phyloP scores from a whole-genome alignment of 2,797 vertebrate species.

The Macroramphosus scolopax region DNA sequence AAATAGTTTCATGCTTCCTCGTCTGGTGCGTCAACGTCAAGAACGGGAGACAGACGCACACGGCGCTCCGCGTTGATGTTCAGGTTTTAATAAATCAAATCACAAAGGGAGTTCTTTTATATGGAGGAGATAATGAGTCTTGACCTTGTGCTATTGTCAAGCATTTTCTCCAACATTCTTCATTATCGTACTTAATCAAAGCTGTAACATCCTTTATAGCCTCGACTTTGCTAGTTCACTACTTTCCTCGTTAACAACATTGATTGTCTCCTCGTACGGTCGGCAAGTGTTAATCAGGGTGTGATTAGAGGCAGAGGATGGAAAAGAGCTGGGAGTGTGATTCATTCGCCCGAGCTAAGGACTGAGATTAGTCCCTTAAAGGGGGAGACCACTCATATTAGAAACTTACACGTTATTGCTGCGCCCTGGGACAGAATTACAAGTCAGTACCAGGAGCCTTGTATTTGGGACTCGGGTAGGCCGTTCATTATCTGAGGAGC shows the following conservation, averaged over 20 bases:
- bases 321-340: constrained; percentile 45
- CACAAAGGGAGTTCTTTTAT: neutral
- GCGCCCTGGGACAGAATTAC: constrained; percentile 26
- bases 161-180: constrained; percentile 4
- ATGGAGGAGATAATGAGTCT: neutral
- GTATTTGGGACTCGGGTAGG: constrained; percentile 20
- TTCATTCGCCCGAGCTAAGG: constrained; percentile 44
- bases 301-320: constrained; percentile 56
- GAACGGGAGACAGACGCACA: too few relatives aligned
- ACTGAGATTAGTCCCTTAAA: constrained; percentile 48
- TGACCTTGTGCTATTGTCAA: constrained; percentile 12
- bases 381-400: too few relatives aligned
- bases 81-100: neutral
- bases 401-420: constrained; percentile 21
- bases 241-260: constrained; percentile 26
- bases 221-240: constrained; percentile 5
- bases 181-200: constrained; percentile 13
- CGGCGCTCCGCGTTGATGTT: too few relatives aligned
- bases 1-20: neutral
- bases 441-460: constrained; percentile 28
- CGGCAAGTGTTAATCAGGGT: constrained; percentile 59
- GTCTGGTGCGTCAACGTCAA: too few relatives aligned
- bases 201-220: constrained; percentile 7
- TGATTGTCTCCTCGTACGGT: constrained; percentile 51
- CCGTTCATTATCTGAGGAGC: constrained; percentile 27